These are phyloP conservation scores for Acanthosoma haemorrhoidale DNA, from an alignment of 2,888 invertebrate genomes.

Conservation along the genomic window DNA sequence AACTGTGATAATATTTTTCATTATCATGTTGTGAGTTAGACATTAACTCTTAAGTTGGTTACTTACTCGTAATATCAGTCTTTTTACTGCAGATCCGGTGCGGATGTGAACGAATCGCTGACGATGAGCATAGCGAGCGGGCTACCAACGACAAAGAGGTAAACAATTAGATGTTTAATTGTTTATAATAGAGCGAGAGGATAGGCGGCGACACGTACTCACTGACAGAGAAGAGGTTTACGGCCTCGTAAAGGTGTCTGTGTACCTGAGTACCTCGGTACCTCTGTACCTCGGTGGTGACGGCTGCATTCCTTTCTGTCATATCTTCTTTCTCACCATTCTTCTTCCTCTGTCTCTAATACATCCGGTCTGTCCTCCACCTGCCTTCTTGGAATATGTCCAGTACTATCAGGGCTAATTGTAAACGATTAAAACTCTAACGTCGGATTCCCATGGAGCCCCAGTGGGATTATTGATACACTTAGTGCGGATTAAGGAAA, in stretches of 20 bases:
- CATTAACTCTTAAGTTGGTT: no score
- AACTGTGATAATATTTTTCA: no score
- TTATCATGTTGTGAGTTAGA: no score
- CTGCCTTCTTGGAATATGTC: no score
- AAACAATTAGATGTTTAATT: not conserved
- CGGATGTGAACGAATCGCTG: not conserved
- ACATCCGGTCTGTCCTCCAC: no score
- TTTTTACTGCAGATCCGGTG: not conserved
- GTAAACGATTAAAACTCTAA: no score
- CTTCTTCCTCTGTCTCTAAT: not conserved
- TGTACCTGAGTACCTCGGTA: not conserved
- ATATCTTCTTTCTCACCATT: not conserved
- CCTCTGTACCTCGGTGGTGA: not conserved
- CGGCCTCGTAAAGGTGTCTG: not conserved
- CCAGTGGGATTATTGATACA: no score
- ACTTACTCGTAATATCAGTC: no score
- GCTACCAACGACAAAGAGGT: no score
- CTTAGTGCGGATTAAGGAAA: no score
- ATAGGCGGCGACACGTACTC: not conserved
- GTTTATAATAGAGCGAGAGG: not conserved
- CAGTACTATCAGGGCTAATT: no score
- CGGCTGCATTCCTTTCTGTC: not conserved
- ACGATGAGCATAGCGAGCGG: not conserved
- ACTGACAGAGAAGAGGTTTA: not conserved
- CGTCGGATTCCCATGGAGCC: no score